phyloP scores from a whole-genome alignment of 92 coral and sea anemone genomes.

The Chrysogorgia sp. region DNA sequence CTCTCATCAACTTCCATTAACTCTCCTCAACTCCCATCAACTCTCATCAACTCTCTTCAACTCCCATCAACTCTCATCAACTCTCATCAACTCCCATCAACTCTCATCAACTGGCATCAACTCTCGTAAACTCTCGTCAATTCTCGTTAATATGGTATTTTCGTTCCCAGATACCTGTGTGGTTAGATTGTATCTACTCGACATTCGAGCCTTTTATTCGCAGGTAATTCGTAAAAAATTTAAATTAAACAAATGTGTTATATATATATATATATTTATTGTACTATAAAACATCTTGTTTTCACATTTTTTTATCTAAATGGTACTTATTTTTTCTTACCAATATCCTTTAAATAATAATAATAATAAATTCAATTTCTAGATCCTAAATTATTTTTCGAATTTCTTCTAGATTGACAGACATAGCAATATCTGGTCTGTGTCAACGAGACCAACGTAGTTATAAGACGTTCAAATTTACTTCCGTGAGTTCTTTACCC shows the following conservation, averaged over 20 bases:
- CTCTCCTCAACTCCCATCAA: too few species aligned
- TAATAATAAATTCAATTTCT: neutral
- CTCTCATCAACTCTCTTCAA: too few species aligned
- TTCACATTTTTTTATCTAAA: too few species aligned
- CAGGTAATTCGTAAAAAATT: constrained; percentile 67
- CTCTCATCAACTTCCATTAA: too few species aligned
- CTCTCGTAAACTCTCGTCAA: too few species aligned
- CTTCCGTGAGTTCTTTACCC: constrained; percentile 87
- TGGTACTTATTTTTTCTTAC: too few species aligned
- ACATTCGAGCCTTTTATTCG: constrained; percentile 74
- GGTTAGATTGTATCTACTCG: constrained; percentile 81
- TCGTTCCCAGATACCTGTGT: constrained; percentile 75
- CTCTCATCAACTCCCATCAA: too few species aligned
- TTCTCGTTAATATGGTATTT: too few species aligned
- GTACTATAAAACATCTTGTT: too few species aligned
- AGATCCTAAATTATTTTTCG: neutral
- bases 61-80: too few species aligned
- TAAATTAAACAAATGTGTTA: neutral
- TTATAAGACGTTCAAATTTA: constrained; percentile 81
- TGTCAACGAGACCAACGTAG: constrained; percentile 71
- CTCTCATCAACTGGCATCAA: too few species aligned
- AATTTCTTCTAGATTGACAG: constrained; percentile 55
- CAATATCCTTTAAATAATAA: neutral
- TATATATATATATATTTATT: too few species aligned
- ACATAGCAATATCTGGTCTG: constrained; percentile 68